Base-by-base conservation (phyloP, 2,113 vertebrate species). In the Eudyptes chrysolophus region DNA sequence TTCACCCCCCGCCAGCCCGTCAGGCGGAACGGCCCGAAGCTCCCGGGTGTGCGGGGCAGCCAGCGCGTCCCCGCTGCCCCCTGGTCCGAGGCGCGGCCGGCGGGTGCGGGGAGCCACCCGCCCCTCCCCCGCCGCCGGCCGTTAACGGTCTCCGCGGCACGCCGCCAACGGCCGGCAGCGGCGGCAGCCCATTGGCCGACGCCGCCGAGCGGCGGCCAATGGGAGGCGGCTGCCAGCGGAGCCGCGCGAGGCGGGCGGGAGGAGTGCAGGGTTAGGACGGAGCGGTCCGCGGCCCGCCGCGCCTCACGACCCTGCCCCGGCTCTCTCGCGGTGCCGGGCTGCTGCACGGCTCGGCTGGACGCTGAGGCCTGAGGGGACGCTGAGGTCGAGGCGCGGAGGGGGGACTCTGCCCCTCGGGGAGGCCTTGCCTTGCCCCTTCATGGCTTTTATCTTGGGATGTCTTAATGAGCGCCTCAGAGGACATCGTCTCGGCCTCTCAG, bases 181-280 rank as follows among this genome's bases (percentile, higher is more conserved):
- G 79, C 51, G 95, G 87, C 76, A 85, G 92, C 80, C 96, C 86
- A 98, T 98, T 98, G 98, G 98, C 79, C 86, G 44, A 32, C 27
- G 30, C 17, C 14, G 48, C 10, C 40, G 82, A 82, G 83, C 79
- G 62, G 42, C 83, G 86, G 97, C 98, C 98, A 98, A 98, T 98
- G 84, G 92, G 89, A 97, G 61, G 75, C 69, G 89, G 86, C 97
- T 93, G 97, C 68, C 97, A 92, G 94, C 71, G 44, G 90, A 80
- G 87, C 58, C 22, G 78, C 68, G 69, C 75, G 78, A 42, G 84
- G 60, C 82, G 85, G 78, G 80, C 90, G 57, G 69, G 92, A 90
- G 97, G 96, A 93, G 97, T 87, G 94, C 90, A 69, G 92, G 96
- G 97, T 77, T 94, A 79, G 93, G 64, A 97, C 92, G 89, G 94